Percentiles rank a stretch among this genome's conserved stretches.
Conservation (phyloP, 2,797 vertebrate genomes). For the Megalops cyprinoides region DNA sequence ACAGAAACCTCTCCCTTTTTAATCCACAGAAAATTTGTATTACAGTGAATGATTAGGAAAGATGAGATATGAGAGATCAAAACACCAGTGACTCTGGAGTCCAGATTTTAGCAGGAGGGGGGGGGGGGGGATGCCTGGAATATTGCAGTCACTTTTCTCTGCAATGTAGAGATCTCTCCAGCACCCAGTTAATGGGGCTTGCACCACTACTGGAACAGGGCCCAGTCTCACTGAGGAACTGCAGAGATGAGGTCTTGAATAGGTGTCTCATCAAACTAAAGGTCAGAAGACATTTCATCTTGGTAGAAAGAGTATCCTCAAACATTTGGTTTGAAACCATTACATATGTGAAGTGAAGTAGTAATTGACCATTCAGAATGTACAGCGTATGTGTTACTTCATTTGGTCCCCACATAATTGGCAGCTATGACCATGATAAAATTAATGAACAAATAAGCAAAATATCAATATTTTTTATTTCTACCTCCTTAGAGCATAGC, state of each 20-base stretch:
- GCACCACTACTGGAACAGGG: background rate
- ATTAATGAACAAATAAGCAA: background rate
- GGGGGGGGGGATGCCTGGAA: background rate
- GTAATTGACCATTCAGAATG: background rate
- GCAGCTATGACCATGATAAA: background rate
- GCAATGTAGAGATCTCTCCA: background rate
- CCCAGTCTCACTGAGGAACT: background rate
- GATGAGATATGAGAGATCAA: slow-evolving; percentile 7
- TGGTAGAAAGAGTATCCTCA: background rate
- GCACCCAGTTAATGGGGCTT: background rate
- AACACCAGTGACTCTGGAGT: background rate
- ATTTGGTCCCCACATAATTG: too few species aligned
- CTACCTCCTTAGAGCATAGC: too few species aligned
- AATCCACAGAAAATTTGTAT: background rate
- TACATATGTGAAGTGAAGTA: background rate
- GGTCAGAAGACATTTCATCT: background rate
- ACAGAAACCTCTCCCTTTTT: slow-evolving; percentile 35
- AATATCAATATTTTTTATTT: background rate
- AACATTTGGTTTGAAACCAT: background rate
- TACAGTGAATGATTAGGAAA: slow-evolving; percentile 21
- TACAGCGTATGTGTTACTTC: too few species aligned
- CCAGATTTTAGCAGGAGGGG: background rate
- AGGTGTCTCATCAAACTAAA: background rate
- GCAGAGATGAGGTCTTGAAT: background rate
- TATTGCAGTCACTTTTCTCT: background rate